Evolutionary conservation across 1,140 invertebrate genomes (phyloP).

Genomic region (Philotrypesis tridentata): DNA sequence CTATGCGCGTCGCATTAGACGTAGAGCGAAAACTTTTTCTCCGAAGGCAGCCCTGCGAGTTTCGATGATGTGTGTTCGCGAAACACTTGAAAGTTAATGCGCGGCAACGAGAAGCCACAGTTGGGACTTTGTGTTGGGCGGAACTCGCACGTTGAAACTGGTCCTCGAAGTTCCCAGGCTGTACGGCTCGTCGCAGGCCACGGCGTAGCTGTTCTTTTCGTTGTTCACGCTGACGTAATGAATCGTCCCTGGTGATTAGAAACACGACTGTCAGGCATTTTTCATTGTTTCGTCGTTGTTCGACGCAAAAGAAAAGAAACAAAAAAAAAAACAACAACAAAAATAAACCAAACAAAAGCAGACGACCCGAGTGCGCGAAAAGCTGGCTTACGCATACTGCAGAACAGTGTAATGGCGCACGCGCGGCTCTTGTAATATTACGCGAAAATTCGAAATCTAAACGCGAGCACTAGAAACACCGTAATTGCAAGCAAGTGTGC

Average conservation of each 20-base stretch:
- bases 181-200: slow-evolving; percentile 63
- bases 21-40: too few species aligned
- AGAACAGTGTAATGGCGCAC: too few species aligned
- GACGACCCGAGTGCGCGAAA: too few species aligned
- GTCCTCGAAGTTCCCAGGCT: slow-evolving; percentile 60
- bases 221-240: slow-evolving; percentile 64
- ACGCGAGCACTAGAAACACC: not conserved
- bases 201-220: slow-evolving; percentile 62
- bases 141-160: slow-evolving; percentile 61
- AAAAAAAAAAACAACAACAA: too few species aligned
- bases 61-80: too few species aligned
- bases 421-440: too few species aligned
- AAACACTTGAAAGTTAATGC: slow-evolving; percentile 56
- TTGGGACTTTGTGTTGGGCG: slow-evolving; percentile 59
- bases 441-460: not conserved
- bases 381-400: too few species aligned
- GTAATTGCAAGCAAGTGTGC: not conserved
- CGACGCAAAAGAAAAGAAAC: too few species aligned
- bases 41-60: too few species aligned
- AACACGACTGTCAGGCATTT: not conserved
- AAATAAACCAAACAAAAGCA: too few species aligned
- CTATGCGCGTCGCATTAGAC: too few species aligned
- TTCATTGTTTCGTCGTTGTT: too few species aligned
- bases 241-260: slow-evolving; percentile 57
- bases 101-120: slow-evolving; percentile 63